Evolutionary conservation across 2,113 vertebrate genomes (phyloP), one percentile per base, ranked within the genome.

Genomic region (Osmerus eperlanus): DNA sequence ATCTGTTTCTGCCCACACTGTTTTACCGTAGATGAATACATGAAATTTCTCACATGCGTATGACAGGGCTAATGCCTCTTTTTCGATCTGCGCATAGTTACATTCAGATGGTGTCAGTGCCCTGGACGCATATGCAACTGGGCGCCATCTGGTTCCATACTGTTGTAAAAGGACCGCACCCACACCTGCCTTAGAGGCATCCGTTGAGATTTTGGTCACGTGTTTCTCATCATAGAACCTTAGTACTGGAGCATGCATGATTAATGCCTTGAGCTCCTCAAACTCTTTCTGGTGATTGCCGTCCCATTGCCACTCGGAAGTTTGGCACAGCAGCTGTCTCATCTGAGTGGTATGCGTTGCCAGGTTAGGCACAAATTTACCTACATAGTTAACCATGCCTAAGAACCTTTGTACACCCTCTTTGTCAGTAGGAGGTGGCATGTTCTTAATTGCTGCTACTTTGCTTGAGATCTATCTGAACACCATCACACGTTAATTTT

Each of bases 61-160:
- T 8, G 32, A 28, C 18, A 62, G 55, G 15, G 16, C 53, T 36
- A 70, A 55, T 36, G 68, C 68, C 55, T 70, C 68, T 70, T 70
- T 70, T 51, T 71, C 69, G n/a, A 71, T 71, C 36, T 71, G 69
- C 4, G 56, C 56, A 47, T 71, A 71, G 11, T 62, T 60, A 21
- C 59, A 62, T n/a, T 71, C 58, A 41, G 69, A n/a, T 11, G 8
- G 16, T 9, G 32, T 62, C 19, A 61, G n/a, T 28, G 69, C 69
- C 55, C 58, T 61, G 15, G 58, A 62, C 12, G 59, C 56, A 61
- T 71, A 71, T 71, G 58, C 59, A 61, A 61, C 55, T 2, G 68
- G 68, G 16, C 68, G 18, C 25, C 68, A 59, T n/a, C 68, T 56
- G 15, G 23, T 18, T 3, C 23, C 68, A 70, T 70, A 60, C 25